Conservation (phyloP, 2,888 invertebrate genomes). For the Tetanocera ferruginea region DNA sequence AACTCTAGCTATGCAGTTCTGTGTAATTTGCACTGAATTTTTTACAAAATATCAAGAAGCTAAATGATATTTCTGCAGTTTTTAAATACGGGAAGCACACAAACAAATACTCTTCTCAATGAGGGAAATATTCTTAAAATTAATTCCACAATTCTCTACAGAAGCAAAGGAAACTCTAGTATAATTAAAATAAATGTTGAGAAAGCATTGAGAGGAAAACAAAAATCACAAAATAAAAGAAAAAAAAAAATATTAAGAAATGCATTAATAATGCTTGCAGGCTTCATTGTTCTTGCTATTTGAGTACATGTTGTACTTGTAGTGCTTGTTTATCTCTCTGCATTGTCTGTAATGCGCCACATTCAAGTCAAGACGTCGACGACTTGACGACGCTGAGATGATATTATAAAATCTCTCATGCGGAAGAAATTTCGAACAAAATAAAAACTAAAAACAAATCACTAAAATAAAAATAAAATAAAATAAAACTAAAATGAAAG, state of each 20-base stretch:
- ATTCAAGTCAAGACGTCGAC: constrained; percentile 15
- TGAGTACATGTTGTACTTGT: not conserved
- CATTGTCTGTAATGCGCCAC: constrained; percentile 2
- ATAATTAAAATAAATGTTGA: not conserved
- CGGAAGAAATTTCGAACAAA: constrained; percentile 7
- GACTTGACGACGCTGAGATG: not conserved
- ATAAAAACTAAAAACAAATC: not conserved
- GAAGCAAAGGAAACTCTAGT: not conserved
- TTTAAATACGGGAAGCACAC: no score
- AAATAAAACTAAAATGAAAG: no score
- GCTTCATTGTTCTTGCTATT: not conserved
- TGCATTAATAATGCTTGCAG: not conserved
- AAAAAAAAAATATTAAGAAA: not conserved
- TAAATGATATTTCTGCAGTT: no score
- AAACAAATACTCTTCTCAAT: no score
- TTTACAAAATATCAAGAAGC: no score
- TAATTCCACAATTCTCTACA: not conserved
- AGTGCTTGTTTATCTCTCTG: not conserved
- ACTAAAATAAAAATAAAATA: no score
- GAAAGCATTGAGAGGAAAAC: no score
- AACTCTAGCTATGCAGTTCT: no score
- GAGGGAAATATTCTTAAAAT: no score
- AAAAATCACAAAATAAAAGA: not conserved
- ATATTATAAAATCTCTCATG: not conserved
- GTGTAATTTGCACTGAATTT: no score